A percentile compares a stretch with the other conserved stretches of the same genome.
Evolutionary conservation across 2,797 vertebrate species (phyloP).

Genomic region (Toxotes lorentzi): DNA sequence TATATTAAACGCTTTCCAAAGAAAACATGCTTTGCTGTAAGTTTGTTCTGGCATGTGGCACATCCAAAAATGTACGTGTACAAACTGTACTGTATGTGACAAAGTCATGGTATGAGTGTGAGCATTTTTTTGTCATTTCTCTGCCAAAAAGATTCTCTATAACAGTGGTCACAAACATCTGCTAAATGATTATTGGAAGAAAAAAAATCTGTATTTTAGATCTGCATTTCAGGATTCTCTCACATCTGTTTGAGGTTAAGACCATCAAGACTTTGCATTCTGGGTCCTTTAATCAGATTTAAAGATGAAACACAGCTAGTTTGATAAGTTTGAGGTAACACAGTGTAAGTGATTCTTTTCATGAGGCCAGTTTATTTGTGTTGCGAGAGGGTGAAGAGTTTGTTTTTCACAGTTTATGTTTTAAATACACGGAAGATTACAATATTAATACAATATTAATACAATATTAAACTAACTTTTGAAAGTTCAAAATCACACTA

Average conservation of each 20-base stretch:
- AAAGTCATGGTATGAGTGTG: background rate
- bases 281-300: background rate
- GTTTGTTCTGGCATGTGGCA: slow-evolving; percentile 27
- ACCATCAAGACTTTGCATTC: background rate
- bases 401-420: background rate
- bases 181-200: background rate
- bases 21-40: slow-evolving; percentile 43
- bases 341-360: background rate
- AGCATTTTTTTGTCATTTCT: background rate
- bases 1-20: slow-evolving; percentile 41
- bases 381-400: background rate
- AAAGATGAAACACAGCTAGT: slow-evolving; percentile 5
- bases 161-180: background rate
- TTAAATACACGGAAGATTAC: slow-evolving; percentile 7
- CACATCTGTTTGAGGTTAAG: background rate
- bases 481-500: background rate
- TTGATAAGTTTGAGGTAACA: background rate
- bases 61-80: slow-evolving; percentile 24
- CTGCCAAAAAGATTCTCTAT: background rate
- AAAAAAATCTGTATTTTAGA: background rate
- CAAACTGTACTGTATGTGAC: background rate
- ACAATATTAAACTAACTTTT: background rate
- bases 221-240: background rate
- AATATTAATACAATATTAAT: background rate
- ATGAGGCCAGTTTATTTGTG: background rate